Evolutionary conservation across 2,797 vertebrate genomes (phyloP).

Genomic region (Apogon talboti): DNA sequence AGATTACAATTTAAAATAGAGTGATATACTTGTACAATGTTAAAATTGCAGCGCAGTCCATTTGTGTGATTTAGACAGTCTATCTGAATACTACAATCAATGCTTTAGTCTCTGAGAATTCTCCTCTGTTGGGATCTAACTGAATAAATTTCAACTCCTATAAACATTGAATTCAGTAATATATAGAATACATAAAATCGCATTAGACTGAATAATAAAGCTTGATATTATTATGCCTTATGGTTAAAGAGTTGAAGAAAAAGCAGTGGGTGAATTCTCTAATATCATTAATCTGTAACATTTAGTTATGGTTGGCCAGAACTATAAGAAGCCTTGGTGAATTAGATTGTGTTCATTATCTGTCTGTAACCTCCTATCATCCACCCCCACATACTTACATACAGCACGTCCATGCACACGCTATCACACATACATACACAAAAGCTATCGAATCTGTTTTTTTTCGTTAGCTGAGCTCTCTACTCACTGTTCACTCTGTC

Average conservation of each 20-base stretch:
- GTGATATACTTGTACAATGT: conserved; percentile 14
- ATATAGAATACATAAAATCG: background rate
- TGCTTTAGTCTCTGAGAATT: background rate
- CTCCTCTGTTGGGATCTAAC: background rate
- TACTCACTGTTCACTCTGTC: conserved; percentile 64
- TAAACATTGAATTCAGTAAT: conserved; percentile 1
- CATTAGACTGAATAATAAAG: background rate
- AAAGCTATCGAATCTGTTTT: conserved; percentile 54
- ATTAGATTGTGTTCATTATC: conserved; percentile 63
- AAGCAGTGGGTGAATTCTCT: conserved; percentile 37
- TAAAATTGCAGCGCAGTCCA: conserved; percentile 17
- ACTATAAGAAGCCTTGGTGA: conserved; percentile 49
- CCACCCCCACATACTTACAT: conserved; percentile 36
- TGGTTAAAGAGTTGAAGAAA: conserved; percentile 3
- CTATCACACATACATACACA: conserved; percentile 29
- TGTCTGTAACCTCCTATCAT: conserved; percentile 41
- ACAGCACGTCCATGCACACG: conserved; percentile 6
- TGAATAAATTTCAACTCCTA: background rate
- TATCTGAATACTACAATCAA: background rate
- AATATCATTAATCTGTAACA: conserved; percentile 44
- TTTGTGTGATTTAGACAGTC: background rate
- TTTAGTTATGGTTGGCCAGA: conserved; percentile 36
- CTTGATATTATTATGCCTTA: conserved; percentile 2
- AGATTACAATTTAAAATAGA: conserved; percentile 49
- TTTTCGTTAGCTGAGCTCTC: conserved; percentile 51